Base-by-base conservation (phyloP, 2,797 vertebrate species). In the Setipinna tenuifilis region DNA sequence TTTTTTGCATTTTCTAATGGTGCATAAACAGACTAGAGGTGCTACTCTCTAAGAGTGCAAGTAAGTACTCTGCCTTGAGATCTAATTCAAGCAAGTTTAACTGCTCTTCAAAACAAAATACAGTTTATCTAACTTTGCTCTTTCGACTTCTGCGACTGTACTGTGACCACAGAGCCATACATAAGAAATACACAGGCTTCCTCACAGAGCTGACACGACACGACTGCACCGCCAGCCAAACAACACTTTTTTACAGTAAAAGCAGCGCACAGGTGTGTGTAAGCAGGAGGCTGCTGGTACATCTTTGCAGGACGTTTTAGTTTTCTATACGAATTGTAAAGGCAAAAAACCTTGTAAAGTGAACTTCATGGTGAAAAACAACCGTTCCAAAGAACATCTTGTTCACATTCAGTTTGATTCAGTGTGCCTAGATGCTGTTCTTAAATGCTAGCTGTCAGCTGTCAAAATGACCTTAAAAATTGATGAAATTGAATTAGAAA, bases 391-490 rank as follows among this genome's bases (percentile, higher is more conserved):
- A 44, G 71, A 78, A 78, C 17, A 78, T 44, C 41, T 35, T 7
- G 17, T 44, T 78, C 35, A 21, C 10, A 78, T 41, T 41, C 71
- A 78, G 6, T 5, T 5, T 78, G 17, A 78, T 41, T 78, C 7
- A 5, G 35, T 12, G 25, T 31, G 28, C 25, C 25, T 17, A 71
- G 12, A 71, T 71, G 65, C 25, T 71, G 2, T 78, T 78, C 19
- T 21, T 44, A 78, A 44, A 78, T 78, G 35, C 31, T 65, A 65
- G n/a, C 61, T 25, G 58, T 65, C 17, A n/a, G 16, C 31, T 35
- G 28, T 58, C 80, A 61, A 82, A 78, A 44, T 78, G 71, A 78
- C 71, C 71, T 78, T 41, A 41, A 78, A 78, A 78, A 78, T 78
- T 6, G 17, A 78, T 78, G 35, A 44, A 65, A 21, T 78, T 9